Evolutionary conservation across 2,113 vertebrate species (phyloP), one percentile per base, ranked within the genome.

Genomic region (Baryphthengus martii): DNA sequence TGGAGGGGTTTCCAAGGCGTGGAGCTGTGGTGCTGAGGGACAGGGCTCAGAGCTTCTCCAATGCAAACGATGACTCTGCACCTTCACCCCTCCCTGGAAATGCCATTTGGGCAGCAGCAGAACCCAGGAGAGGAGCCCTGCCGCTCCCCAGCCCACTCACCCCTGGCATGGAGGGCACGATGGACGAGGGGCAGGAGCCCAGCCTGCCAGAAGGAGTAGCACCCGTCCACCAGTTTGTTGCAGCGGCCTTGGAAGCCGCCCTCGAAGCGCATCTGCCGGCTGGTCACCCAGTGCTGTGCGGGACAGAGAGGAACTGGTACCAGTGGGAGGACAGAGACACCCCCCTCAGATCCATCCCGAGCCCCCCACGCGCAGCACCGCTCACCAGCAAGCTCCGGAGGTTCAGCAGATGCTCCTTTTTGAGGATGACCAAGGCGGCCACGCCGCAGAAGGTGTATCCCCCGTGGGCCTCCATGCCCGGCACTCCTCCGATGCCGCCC

Each of bases 171-270:
- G 66, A 99, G 98, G 1, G 99, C 99, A 4, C 98, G 98, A 97
- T 99, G 99, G 39, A 99, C 98, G 8, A 99, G 98, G 7, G 99
- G 99, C 75, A 99, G 97, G 56, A 99, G 97, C 24, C 99, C 99
- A 0, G 99, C 99, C 97, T 99, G 99, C 99, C 99, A 99, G 97
- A 99, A 99, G 29, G 99, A 99, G 97, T 99, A 99, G 97, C 99
- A 99, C 66, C 99, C 99, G 1, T 99, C 99, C 97, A 99, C 99
- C 97, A 99, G 98, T 97, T 99, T 99, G 94, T 99, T 99, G 87
- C 99, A 99, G 89, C 99, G 99, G 17, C 99, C 99, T 93, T 99
- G 99, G 97, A 99, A 99, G 19, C 99, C 99, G 0, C 99, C 99
- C 97, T 99, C 99, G 5, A 99, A 99, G 4, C 98, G 96, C 99